Percentiles rank a stretch among this genome's conserved stretches.
phyloP scores from a whole-genome alignment of 2,888 invertebrate genomes.

The Chydorus sphaericus region DNA sequence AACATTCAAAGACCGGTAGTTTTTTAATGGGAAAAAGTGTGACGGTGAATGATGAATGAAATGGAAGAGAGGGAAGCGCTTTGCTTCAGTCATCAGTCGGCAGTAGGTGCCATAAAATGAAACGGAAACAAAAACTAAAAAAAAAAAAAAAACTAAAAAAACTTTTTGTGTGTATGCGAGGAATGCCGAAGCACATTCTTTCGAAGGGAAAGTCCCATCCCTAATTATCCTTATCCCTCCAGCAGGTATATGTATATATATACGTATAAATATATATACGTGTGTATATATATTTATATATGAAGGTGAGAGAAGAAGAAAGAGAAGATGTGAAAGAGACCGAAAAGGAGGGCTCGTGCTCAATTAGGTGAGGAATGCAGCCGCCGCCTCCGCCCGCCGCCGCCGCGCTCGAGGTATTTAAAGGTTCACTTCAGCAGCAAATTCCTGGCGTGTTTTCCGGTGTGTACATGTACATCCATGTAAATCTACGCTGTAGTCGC shows the following conservation, averaged over 20 bases:
- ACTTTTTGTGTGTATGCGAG: neutral
- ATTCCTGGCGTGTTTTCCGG: slow-evolving; percentile 6
- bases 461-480: too few relatives aligned
- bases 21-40: too few relatives aligned
- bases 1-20: too few relatives aligned
- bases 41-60: too few relatives aligned
- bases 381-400: neutral
- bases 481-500: too few relatives aligned
- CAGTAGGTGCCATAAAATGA: neutral
- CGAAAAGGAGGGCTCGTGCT: slow-evolving; percentile 12
- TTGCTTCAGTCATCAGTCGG: too few relatives aligned
- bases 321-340: too few relatives aligned
- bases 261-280: too few relatives aligned
- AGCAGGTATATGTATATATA: too few relatives aligned
- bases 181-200: neutral
- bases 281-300: too few relatives aligned
- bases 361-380: slow-evolving; percentile 12
- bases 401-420: neutral
- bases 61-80: too few relatives aligned
- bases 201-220: slow-evolving; percentile 1
- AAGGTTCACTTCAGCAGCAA: neutral
- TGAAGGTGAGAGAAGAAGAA: neutral
- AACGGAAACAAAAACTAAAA: neutral
- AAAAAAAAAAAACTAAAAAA: neutral
- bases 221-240: too few relatives aligned